These are phyloP conservation scores for Lasioglossum malachurum DNA, from an alignment of 2,888 invertebrate genomes.

Conservation along the genomic window DNA sequence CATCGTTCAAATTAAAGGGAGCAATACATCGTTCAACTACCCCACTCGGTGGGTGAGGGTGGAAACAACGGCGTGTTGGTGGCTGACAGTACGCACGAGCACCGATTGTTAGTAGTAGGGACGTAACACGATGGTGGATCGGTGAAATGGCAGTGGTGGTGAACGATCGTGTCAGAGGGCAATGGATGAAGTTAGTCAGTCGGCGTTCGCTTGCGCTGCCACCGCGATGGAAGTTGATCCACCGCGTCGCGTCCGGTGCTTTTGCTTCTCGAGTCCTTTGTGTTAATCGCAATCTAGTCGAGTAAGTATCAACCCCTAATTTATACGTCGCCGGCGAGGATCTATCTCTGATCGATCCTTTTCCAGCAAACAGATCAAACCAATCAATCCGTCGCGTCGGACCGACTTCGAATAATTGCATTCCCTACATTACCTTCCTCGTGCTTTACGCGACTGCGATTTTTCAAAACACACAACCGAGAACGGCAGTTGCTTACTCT, in stretches of 20 bases:
- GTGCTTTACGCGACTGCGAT: background rate
- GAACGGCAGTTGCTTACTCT: background rate
- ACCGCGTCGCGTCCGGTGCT: slow-evolving; percentile 8
- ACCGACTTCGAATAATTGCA: background rate
- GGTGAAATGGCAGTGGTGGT: slow-evolving; percentile 67
- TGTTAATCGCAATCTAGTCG: slow-evolving; percentile 16
- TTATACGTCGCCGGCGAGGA: background rate
- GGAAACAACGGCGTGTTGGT: slow-evolving; percentile 37
- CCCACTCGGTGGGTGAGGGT: slow-evolving; percentile 34
- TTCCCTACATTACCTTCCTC: background rate
- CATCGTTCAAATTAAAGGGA: slow-evolving; percentile 58
- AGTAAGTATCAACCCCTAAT: slow-evolving; percentile 32
- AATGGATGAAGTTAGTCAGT: slow-evolving; percentile 78
- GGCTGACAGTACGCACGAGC: slow-evolving; percentile 17
- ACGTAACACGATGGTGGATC: slow-evolving; percentile 49
- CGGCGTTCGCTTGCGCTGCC: slow-evolving; percentile 79
- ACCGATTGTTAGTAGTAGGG: slow-evolving; percentile 28
- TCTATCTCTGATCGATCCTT: background rate
- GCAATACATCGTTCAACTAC: slow-evolving; percentile 61
- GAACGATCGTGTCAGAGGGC: slow-evolving; percentile 74
- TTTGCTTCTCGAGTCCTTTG: slow-evolving; percentile 15
- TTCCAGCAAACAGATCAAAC: background rate
- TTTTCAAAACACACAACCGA: background rate
- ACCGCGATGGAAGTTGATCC: slow-evolving; percentile 55
- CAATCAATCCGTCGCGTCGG: background rate